These are phyloP conservation scores for Aelia acuminata DNA, from an alignment of 2,888 invertebrate species.

Conservation along the genomic window DNA sequence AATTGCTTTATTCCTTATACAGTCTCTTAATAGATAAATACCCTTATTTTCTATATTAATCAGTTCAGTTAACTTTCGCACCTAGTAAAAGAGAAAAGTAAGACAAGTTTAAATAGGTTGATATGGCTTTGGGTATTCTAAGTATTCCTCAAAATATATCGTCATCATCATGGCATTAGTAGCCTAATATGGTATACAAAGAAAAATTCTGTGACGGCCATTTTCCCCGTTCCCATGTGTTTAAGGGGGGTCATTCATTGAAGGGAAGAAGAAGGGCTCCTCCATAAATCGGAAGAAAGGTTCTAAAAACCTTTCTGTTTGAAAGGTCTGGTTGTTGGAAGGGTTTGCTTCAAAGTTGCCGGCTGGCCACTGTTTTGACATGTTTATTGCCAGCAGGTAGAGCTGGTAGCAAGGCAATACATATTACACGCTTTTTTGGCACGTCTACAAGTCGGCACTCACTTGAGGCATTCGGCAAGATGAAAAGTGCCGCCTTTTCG, in stretches of 20 bases:
- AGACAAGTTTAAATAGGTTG: too few relatives aligned
- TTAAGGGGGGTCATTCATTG: not conserved
- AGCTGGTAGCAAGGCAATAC: constrained; percentile 5
- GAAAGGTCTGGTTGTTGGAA: not conserved
- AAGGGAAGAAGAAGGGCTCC: too few relatives aligned
- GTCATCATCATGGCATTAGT: not conserved
- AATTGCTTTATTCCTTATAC: too few relatives aligned
- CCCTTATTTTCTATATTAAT: too few relatives aligned
- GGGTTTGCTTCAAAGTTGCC: constrained; percentile 7
- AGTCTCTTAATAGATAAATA: too few relatives aligned
- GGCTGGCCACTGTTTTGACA: constrained; percentile 52
- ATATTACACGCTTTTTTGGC: constrained; percentile 41
- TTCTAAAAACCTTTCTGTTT: not conserved
- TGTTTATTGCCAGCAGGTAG: constrained; percentile 39
- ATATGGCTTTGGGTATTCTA: too few relatives aligned
- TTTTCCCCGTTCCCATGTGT: not conserved
- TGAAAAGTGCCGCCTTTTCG: not conserved
- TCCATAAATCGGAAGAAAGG: constrained; percentile 1
- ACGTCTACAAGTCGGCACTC: not conserved
- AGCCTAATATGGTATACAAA: not conserved
- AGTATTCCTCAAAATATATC: not conserved
- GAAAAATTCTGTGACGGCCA: not conserved
- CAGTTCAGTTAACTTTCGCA: too few relatives aligned
- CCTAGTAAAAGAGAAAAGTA: too few relatives aligned
- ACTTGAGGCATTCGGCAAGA: not conserved